A percentile compares a stretch with the other conserved stretches of the same genome.
Evolutionary conservation across 2,888 invertebrate species (phyloP).

Genomic region (Crepidodera aurea): DNA sequence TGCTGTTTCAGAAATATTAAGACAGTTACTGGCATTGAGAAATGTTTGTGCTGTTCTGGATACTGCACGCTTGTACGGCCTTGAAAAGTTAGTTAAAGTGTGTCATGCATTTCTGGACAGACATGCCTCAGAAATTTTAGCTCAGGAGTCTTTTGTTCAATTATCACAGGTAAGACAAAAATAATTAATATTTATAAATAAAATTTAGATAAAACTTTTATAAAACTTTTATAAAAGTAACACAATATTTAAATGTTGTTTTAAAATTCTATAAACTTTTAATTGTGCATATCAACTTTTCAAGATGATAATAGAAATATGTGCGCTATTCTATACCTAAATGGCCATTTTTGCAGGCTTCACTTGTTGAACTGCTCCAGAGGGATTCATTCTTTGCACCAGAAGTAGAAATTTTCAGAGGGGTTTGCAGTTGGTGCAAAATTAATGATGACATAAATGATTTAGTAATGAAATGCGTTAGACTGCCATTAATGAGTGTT

Average conservation of each 20-base stretch:
- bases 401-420: conserved; percentile 94
- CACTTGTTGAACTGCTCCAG: conserved; percentile 84
- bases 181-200: neutral
- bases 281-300: too few relatives aligned
- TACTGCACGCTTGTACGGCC: conserved; percentile 80
- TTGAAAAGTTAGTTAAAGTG: conserved; percentile 74
- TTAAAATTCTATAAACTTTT: too few relatives aligned
- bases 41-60: conserved; percentile 97
- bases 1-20: conserved; percentile 91
- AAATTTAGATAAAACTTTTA: too few relatives aligned
- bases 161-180: conserved; percentile 76
- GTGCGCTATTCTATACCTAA: neutral
- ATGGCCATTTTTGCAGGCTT: conserved; percentile 65
- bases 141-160: conserved; percentile 83
- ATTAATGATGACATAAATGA: conserved; percentile 70
- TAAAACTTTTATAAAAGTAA: too few relatives aligned
- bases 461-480: conserved; percentile 68
- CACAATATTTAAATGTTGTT: too few relatives aligned
- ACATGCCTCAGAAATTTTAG: conserved; percentile 84
- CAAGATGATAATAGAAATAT: neutral
- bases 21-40: conserved; percentile 83
- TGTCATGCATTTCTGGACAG: conserved; percentile 92
- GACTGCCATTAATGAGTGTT: conserved; percentile 88
- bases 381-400: conserved; percentile 96
- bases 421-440: conserved; percentile 87